Conservation (phyloP, 2,113 vertebrate genomes). For the Melanostigma gelatinosum region DNA sequence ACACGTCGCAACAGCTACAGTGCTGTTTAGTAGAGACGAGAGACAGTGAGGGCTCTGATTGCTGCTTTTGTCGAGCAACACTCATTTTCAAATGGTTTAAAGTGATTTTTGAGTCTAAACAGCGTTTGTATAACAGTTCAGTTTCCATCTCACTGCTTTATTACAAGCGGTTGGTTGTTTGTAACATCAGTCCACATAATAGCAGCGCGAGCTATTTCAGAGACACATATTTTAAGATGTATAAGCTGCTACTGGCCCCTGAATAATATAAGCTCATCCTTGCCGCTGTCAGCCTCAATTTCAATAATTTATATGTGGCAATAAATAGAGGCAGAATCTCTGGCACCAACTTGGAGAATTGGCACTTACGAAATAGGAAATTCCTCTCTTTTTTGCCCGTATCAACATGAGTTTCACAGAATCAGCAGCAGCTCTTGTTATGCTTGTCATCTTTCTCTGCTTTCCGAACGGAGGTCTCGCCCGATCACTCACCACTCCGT, state of each 20-base stretch:
- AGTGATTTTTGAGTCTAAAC: neutral
- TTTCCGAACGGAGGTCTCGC: conserved; percentile 42
- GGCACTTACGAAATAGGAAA: conserved; percentile 60
- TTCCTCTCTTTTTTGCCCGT: conserved; percentile 33
- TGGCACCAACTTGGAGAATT: conserved; percentile 56
- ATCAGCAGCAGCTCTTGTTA: conserved; percentile 60
- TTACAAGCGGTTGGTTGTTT: conserved; percentile 1
- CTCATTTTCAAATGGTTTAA: conserved; percentile 24
- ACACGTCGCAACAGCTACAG: conserved; percentile 9
- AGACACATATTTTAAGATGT: conserved; percentile 56
- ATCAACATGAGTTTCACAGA: conserved; percentile 64
- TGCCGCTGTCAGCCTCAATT: conserved; percentile 60
- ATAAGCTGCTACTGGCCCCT: conserved; percentile 39
- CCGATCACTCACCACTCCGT: conserved; percentile 62
- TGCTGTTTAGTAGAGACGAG: neutral
- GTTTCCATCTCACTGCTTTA: conserved; percentile 7
- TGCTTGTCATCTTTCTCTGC: conserved; percentile 52
- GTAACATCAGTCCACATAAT: conserved; percentile 45
- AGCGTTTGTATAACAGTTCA: neutral
- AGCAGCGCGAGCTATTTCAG: conserved; percentile 50
- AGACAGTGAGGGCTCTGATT: conserved; percentile 9
- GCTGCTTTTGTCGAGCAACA: conserved; percentile 25
- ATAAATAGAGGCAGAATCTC: conserved; percentile 68
- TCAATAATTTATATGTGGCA: conserved; percentile 74
- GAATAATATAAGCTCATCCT: conserved; percentile 74